These are phyloP conservation scores for Tipula helvola DNA, from an alignment of 2,888 invertebrate species.

Conservation along the genomic window DNA sequence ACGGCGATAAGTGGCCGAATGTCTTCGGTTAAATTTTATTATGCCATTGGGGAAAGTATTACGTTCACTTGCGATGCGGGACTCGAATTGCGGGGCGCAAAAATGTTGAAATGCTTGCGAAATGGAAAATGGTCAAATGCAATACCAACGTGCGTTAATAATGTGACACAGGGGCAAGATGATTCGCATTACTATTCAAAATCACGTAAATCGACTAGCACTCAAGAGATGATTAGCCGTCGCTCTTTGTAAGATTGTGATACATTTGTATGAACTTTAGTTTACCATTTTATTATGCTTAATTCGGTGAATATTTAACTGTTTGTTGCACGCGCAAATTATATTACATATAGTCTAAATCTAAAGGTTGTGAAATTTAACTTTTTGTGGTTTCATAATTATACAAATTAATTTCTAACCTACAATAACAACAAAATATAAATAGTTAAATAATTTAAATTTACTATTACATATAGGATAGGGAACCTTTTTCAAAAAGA, in stretches of 20 bases:
- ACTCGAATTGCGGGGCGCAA: conserved; percentile 58
- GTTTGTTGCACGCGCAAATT: neutral
- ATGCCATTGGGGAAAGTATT: conserved; percentile 73
- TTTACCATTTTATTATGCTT: neutral
- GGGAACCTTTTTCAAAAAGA: neutral
- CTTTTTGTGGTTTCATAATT: neutral
- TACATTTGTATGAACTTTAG: neutral
- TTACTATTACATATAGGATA: neutral
- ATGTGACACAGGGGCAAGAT: neutral
- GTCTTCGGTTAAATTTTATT: conserved; percentile 79
- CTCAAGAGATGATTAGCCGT: neutral
- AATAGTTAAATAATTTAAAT: neutral
- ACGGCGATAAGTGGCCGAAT: conserved; percentile 75
- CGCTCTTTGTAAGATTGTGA: neutral
- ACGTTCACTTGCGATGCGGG: conserved; percentile 74
- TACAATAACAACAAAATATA: neutral
- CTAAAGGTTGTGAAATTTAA: neutral
- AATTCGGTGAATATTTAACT: neutral
- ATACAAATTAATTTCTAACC: neutral
- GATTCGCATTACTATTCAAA: neutral
- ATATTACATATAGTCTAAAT: neutral
- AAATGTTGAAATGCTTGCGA: conserved; percentile 64
- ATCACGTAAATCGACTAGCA: neutral
- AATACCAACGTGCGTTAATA: conserved; percentile 55
- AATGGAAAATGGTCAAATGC: conserved; percentile 80